Percentiles rank a stretch among this genome's conserved stretches.
phyloP scores from a whole-genome alignment of 2,888 invertebrate species.

The Theodoxus fluviatilis region DNA sequence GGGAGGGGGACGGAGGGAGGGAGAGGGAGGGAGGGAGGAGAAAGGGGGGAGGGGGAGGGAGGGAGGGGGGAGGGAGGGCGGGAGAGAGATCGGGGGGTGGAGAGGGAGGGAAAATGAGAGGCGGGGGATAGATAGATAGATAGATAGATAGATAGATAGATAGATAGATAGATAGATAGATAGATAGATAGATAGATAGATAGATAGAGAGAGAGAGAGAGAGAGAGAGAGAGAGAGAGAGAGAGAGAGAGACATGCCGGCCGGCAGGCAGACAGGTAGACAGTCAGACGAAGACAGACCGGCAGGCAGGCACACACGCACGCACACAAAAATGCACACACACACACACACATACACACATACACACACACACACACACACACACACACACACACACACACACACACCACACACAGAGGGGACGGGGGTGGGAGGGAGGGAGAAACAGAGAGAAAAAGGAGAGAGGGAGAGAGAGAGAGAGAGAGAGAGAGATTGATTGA shows the following conservation, averaged over 20 bases:
- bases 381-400: neutral
- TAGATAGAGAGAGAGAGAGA: neutral
- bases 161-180: neutral
- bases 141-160: neutral
- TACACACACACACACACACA: neutral
- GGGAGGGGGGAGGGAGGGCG: neutral
- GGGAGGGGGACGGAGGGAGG: neutral
- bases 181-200: neutral
- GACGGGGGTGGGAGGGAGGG: neutral
- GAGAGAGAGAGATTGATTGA: neutral
- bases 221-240: neutral
- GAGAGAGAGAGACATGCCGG: neutral
- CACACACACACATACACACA: neutral
- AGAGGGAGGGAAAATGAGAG: neutral
- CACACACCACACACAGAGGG: neutral
- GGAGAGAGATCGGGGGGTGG: neutral
- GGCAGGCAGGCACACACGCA: too few relatives aligned
- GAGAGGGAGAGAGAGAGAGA: conserved; percentile 15
- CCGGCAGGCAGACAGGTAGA: neutral
- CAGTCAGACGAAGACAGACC: neutral
- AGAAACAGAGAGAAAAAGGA: conserved; percentile 11
- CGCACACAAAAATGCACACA: too few relatives aligned
- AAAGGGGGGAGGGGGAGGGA: neutral
- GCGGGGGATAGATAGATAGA: neutral
- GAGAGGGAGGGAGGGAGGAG: neutral